Conservation (phyloP, 2,888 invertebrate species). For the Glomeris marginata region DNA sequence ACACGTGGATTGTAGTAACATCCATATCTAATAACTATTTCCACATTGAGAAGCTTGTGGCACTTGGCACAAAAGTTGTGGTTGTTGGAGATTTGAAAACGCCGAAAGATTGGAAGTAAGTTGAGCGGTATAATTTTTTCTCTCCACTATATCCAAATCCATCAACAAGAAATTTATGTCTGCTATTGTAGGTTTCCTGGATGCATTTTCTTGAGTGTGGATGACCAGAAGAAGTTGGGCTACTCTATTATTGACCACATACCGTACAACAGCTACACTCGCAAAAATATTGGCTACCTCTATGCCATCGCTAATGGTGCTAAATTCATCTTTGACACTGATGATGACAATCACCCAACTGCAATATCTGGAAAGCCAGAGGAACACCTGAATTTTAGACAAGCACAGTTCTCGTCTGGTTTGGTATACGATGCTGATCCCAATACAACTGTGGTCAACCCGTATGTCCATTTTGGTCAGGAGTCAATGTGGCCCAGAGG, state of each 20-base stretch:
- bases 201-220: constrained; percentile 3
- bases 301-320: constrained; percentile 13
- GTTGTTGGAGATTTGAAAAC: constrained; percentile 14
- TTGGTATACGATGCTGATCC: constrained; percentile 3
- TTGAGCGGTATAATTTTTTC: too few species aligned
- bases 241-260: constrained; percentile 4
- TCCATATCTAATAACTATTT: too few species aligned
- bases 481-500: constrained; percentile 9
- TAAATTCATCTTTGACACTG: constrained; percentile 13
- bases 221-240: constrained; percentile 4
- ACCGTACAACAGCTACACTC: constrained; percentile 13
- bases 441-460: constrained; percentile 2
- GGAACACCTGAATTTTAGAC: not conserved
- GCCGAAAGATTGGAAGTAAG: constrained; percentile 11
- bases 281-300: constrained; percentile 14
- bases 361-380: not conserved
- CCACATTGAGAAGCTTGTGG: constrained; percentile 4
- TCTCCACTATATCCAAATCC: too few species aligned
- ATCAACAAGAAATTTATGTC: too few species aligned
- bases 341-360: constrained; percentile 13
- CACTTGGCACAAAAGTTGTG: constrained; percentile 11
- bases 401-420: not conserved
- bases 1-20: too few species aligned
- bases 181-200: constrained; percentile 5
- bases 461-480: constrained; percentile 10